Conservation (phyloP, 2,113 vertebrate genomes). For the Hydrochoerus hydrochaeris region DNA sequence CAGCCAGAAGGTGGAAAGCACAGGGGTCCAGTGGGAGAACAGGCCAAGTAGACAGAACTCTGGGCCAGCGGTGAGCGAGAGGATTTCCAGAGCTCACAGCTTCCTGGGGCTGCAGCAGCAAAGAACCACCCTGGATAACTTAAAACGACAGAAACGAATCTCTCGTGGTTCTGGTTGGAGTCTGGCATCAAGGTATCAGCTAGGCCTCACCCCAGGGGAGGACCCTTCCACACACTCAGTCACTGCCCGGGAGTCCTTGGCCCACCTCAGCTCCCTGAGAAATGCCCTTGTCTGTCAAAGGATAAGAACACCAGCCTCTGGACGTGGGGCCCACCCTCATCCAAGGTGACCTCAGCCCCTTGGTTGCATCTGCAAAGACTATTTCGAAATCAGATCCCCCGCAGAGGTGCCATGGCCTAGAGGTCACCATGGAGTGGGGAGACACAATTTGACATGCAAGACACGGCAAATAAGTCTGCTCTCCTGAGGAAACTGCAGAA, state of each 20-base stretch:
- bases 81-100: not conserved
- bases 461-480: not conserved
- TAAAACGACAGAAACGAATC: not conserved
- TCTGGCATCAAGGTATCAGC: not conserved
- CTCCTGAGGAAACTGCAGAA: not conserved
- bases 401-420: not conserved
- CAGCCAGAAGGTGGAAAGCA: not conserved
- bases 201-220: too few relatives aligned
- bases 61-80: not conserved
- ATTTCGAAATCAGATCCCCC: not conserved
- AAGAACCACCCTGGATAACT: too few relatives aligned
- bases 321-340: not conserved
- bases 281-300: not conserved
- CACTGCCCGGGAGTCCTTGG: not conserved
- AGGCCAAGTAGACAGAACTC: not conserved
- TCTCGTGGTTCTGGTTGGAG: not conserved
- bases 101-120: not conserved
- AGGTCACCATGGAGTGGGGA: not conserved
- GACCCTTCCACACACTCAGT: not conserved
- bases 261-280: not conserved
- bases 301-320: not conserved
- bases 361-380: not conserved
- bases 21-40: not conserved
- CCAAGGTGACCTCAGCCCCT: not conserved
- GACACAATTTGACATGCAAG: not conserved